phyloP scores from a whole-genome alignment of 2,113 vertebrate species.

The Ammospiza nelsoni region DNA sequence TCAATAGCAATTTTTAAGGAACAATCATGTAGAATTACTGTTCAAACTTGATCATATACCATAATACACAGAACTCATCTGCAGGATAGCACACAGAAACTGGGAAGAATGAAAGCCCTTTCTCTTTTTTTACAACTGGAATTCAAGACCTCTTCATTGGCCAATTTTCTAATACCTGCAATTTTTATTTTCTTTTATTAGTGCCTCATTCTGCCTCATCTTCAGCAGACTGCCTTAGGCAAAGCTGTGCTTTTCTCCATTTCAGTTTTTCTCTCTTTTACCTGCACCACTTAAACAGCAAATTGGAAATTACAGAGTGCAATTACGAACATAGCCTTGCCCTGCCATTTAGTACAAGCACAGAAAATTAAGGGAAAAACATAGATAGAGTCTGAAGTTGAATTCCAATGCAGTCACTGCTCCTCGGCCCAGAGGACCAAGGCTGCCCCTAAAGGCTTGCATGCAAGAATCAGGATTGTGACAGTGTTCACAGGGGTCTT shows the following conservation, averaged over 20 bases:
- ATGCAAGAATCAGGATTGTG: not conserved
- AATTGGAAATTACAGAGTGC: not conserved
- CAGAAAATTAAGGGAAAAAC: not conserved
- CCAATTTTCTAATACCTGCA: constrained; percentile 16
- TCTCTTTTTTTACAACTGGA: not conserved
- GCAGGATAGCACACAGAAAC: not conserved
- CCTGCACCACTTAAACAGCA: not conserved
- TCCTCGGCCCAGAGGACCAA: not conserved
- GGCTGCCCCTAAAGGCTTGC: not conserved
- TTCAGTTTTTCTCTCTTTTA: not conserved
- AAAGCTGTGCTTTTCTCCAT: not conserved
- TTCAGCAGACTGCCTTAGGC: not conserved
- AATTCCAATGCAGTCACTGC: not conserved
- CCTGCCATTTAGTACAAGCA: not conserved
- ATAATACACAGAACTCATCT: not conserved
- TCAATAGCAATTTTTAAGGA: constrained; percentile 51
- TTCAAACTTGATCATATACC: constrained; percentile 23
- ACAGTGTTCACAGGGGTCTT: too few relatives aligned
- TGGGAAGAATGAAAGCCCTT: constrained; percentile 1
- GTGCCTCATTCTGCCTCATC: not conserved
- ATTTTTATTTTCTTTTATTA: constrained; percentile 35
- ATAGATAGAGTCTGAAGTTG: not conserved
- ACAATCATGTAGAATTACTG: constrained; percentile 48
- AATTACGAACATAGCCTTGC: not conserved
- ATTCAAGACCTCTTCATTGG: constrained; percentile 24